A percentile compares a stretch with the other conserved stretches of the same genome.
Conservation (phyloP, 2,888 invertebrate species). For the Stenchaetothrips biformis region DNA sequence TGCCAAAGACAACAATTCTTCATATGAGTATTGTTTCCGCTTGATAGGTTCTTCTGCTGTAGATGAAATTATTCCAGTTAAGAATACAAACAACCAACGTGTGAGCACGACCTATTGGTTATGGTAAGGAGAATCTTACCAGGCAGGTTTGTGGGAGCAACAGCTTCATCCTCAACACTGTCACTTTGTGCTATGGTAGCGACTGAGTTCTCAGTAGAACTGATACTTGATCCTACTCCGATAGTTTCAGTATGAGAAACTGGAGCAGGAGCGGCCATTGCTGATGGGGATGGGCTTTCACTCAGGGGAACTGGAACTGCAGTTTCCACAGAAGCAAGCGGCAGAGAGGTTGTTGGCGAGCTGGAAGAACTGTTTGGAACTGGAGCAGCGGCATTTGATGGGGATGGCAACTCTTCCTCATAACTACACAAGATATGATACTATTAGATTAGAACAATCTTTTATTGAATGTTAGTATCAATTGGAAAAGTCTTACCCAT, state of each 20-base stretch:
- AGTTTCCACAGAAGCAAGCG: background rate
- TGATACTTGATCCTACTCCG: background rate
- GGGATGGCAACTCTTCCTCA: slow-evolving; percentile 33
- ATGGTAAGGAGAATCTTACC: background rate
- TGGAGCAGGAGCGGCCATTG: too few relatives aligned
- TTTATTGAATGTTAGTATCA: slow-evolving; percentile 27
- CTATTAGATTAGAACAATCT: slow-evolving; percentile 29
- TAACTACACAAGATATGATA: slow-evolving; percentile 27
- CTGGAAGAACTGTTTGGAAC: background rate
- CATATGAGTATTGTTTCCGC: slow-evolving; percentile 48
- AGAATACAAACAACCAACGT: background rate
- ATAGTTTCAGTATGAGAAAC: too few relatives aligned
- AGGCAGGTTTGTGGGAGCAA: background rate
- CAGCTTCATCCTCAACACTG: slow-evolving; percentile 33
- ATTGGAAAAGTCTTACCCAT: slow-evolving; percentile 28
- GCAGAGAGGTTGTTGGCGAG: background rate
- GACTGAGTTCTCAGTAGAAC: background rate
- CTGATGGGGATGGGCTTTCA: background rate
- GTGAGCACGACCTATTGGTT: too few relatives aligned
- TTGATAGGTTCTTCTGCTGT: slow-evolving; percentile 40
- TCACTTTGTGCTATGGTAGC: background rate
- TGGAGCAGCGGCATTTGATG: background rate
- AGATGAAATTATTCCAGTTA: slow-evolving; percentile 29
- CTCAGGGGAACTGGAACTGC: background rate
- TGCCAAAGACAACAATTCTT: slow-evolving; percentile 54